Conservation (phyloP, 2,888 invertebrate genomes). For the Eilema depressum region DNA sequence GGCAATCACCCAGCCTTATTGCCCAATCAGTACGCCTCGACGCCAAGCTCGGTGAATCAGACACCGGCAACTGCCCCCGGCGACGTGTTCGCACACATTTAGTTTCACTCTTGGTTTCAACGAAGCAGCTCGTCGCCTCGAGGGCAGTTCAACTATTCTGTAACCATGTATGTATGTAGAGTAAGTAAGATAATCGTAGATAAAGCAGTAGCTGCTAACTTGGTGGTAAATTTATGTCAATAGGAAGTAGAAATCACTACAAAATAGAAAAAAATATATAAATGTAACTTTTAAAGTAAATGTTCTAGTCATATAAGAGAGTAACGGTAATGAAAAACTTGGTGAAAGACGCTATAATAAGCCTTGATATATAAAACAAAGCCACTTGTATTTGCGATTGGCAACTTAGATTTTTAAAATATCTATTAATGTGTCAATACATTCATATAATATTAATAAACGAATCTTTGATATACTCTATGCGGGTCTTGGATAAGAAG, state of each 20-base stretch:
- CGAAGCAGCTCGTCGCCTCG: conserved; percentile 65
- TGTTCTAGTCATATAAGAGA: conserved; percentile 82
- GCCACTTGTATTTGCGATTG: conserved; percentile 84
- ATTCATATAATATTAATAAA: conserved; percentile 73
- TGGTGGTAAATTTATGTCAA: conserved; percentile 87
- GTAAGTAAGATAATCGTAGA: conserved; percentile 82
- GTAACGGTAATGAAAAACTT: conserved; percentile 81
- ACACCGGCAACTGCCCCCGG: conserved; percentile 70
- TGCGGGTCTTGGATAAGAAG: conserved; percentile 78
- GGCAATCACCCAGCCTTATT: conserved; percentile 92
- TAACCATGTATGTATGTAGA: conserved; percentile 86
- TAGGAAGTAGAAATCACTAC: conserved; percentile 78
- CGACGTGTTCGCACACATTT: conserved; percentile 67
- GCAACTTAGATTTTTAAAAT: conserved; percentile 81
- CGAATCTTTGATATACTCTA: conserved; percentile 77
- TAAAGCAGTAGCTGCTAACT: conserved; percentile 78
- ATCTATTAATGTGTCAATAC: conserved; percentile 76
- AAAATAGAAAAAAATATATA: conserved; percentile 76
- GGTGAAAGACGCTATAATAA: conserved; percentile 86
- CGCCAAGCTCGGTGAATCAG: conserved; percentile 76
- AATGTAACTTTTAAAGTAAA: conserved; percentile 79
- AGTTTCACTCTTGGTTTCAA: conserved; percentile 53
- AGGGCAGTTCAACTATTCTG: conserved; percentile 69
- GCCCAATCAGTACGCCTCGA: conserved; percentile 88
- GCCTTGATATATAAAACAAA: conserved; percentile 77